Percentiles rank a stretch among this genome's conserved stretches.
Evolutionary conservation across 2,797 vertebrate genomes (phyloP).

Genomic region (Somateria mollissima): DNA sequence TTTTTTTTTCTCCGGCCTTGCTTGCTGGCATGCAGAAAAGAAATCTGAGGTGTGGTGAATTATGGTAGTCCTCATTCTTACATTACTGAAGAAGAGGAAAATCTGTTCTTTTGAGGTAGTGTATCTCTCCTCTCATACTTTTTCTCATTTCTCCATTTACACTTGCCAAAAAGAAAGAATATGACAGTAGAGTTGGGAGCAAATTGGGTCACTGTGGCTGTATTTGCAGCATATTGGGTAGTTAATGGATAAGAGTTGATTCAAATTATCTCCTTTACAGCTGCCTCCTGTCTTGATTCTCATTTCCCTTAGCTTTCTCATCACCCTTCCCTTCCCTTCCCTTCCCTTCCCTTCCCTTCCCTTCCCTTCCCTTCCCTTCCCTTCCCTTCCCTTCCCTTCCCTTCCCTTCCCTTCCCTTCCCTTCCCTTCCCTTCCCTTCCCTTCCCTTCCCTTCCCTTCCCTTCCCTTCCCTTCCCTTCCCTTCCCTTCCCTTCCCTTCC

Average conservation of each 20-base stretch:
- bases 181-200: neutral
- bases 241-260: constrained; percentile 26
- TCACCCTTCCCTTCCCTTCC: neutral
- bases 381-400: neutral
- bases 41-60: neutral
- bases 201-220: neutral
- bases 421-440: neutral
- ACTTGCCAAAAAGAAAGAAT: neutral
- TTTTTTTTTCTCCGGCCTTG: neutral
- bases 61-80: neutral
- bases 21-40: neutral
- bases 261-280: neutral
- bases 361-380: neutral
- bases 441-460: too few species aligned
- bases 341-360: too few species aligned
- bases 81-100: neutral
- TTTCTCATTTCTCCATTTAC: neutral
- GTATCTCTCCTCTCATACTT: neutral
- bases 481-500: too few species aligned
- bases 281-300: neutral
- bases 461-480: too few species aligned
- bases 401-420: neutral
- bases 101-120: neutral
- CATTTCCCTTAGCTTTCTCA: neutral
- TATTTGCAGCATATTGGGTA: neutral